A percentile compares a stretch with the other conserved stretches of the same genome.
Evolutionary conservation across 1,140 invertebrate genomes (phyloP).

Genomic region (Cydia pomonella): DNA sequence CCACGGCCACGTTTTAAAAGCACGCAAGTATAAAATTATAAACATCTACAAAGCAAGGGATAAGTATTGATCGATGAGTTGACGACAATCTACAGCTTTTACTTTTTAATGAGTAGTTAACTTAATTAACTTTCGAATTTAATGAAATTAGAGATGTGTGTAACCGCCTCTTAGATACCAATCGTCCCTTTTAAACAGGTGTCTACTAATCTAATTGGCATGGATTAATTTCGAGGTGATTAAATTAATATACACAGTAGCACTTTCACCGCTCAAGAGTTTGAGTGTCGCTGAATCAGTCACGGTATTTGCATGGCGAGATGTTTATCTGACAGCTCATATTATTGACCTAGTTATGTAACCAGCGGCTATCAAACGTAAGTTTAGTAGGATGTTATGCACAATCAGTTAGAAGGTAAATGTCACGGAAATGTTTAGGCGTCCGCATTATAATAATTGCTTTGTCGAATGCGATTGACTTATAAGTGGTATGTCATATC

Average conservation of each 20-base stretch:
- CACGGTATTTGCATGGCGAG: constrained; percentile 26
- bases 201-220: constrained; percentile 26
- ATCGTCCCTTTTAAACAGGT: constrained; percentile 26
- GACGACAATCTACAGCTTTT: constrained; percentile 13
- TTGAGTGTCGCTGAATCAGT: constrained; percentile 15
- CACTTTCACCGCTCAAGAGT: constrained; percentile 25
- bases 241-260: constrained; percentile 28
- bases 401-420: not conserved
- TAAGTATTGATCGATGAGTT: not conserved
- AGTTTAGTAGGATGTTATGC: not conserved
- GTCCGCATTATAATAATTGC: not conserved
- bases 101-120: constrained; percentile 8
- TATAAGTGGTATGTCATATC: not conserved
- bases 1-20: not conserved
- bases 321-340: constrained; percentile 18
- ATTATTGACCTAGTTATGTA: constrained; percentile 22
- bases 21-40: too few relatives aligned
- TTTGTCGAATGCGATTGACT: too few relatives aligned
- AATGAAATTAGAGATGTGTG: constrained; percentile 11
- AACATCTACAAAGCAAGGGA: not conserved
- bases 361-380: constrained; percentile 4
- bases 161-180: constrained; percentile 16
- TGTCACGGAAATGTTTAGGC: not conserved
- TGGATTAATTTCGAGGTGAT: constrained; percentile 24
- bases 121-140: constrained; percentile 26